Percentiles rank a stretch among this genome's conserved stretches.
Conservation (phyloP, 2,888 invertebrate genomes). For the Apantesis nais region DNA sequence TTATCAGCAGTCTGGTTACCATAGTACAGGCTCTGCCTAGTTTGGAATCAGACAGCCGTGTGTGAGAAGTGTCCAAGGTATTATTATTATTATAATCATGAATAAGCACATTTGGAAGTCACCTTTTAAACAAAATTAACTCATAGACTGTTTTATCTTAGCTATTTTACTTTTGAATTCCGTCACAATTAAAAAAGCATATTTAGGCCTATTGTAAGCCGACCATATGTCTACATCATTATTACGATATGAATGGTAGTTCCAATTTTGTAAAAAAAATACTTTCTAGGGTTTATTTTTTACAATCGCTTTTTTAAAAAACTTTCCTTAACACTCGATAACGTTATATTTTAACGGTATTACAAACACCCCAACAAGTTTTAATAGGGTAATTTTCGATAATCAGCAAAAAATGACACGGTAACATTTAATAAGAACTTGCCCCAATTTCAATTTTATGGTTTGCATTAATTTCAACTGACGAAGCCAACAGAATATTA, state of each 20-base stretch:
- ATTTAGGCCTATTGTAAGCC: slow-evolving; percentile 61
- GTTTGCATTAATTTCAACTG: slow-evolving; percentile 9
- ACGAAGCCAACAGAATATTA: not conserved
- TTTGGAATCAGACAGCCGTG: too few species aligned
- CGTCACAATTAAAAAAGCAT: slow-evolving; percentile 45
- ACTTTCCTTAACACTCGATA: slow-evolving; percentile 35
- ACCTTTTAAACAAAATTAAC: not conserved
- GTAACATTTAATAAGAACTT: slow-evolving; percentile 47
- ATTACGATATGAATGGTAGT: slow-evolving; percentile 61
- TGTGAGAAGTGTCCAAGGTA: too few species aligned
- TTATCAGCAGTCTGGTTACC: too few species aligned
- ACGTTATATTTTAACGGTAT: slow-evolving; percentile 59
- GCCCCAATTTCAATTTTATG: slow-evolving; percentile 20
- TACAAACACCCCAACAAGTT: slow-evolving; percentile 30
- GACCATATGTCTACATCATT: slow-evolving; percentile 72
- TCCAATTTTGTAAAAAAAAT: slow-evolving; percentile 60
- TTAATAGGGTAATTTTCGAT: slow-evolving; percentile 13
- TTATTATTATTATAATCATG: too few species aligned
- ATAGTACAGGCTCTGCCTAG: too few species aligned
- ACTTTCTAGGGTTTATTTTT: slow-evolving; percentile 34
- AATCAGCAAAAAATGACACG: slow-evolving; percentile 23
- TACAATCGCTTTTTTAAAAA: slow-evolving; percentile 38
- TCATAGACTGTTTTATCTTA: not conserved
- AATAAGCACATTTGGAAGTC: not conserved
- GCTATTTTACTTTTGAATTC: slow-evolving; percentile 24